Evolutionary conservation across 2,888 invertebrate genomes (phyloP), one percentile per base, ranked within the genome.

Genomic region (Mermis nigrescens): DNA sequence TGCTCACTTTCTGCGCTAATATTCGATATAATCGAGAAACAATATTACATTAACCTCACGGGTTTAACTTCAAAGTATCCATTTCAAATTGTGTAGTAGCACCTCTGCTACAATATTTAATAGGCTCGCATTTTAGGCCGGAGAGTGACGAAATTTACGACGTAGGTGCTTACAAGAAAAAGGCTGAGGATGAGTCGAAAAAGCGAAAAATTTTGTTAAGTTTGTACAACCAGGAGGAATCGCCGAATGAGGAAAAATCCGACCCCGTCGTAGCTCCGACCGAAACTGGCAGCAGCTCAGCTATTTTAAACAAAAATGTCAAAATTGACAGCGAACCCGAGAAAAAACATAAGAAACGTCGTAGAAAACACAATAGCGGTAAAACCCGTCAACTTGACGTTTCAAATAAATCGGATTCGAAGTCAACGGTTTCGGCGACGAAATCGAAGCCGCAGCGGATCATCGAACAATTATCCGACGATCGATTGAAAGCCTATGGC

Each of bases 401-500:
- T 28, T 15, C 53, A 60, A 48, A 55, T 7, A 55, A 55, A 52
- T 22, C 12, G 15, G 54, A 26, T 12, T 4, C 54, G 27, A 51
- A 60, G 60, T 32, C 60, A 67, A 15, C 62, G 66, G 19, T 66
- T 65, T 60, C 68, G 68, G 64, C 69, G 69, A 60, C 66, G 66
- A 48, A 68, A 68, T 61, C 68, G 64, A 65, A 65, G 59, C 63
- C 63, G 38, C 63, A 64, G 54, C 51, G 61, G 57, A 58, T 61
- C 46, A 56, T 52, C 28, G 58, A 62, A 38, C 63, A 62, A 63
- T 71, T 84, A 29, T 82, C 85, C 1, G 85, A 88, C 73, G 83
- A 85, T 64, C 80, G 94, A 64, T 77, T 95, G 7, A 81, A 83
- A 69, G 90, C 90, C 0, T 95, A 86, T 72, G 92, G 91, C 58